Evolutionary conservation across 1,140 invertebrate species (phyloP).

Genomic region (Pseudomyrmex pallidus): DNA sequence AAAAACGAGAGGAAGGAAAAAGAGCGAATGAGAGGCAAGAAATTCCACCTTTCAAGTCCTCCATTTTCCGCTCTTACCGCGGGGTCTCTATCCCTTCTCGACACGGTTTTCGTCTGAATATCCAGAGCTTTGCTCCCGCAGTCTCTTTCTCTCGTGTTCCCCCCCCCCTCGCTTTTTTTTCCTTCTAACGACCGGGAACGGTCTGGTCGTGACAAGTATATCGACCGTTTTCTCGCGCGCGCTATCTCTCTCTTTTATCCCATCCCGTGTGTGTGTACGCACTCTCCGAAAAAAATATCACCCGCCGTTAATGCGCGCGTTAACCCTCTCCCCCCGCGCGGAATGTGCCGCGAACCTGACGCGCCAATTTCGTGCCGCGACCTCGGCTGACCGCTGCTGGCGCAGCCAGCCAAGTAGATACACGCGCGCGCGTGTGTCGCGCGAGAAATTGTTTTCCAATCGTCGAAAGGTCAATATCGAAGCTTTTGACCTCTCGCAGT

Average conservation of each 20-base stretch:
- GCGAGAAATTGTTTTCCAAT: background rate
- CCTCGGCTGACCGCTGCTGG: too few species aligned
- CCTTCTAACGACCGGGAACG: constrained; percentile 52
- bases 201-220: constrained; percentile 67
- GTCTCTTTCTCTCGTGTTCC: constrained; percentile 27
- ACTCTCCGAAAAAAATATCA: constrained; percentile 49
- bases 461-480: constrained; percentile 24
- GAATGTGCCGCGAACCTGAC: background rate
- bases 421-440: background rate
- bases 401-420: background rate
- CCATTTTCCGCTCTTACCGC: constrained; percentile 57
- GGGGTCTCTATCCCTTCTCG: constrained; percentile 42
- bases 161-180: constrained; percentile 23
- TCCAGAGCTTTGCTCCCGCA: constrained; percentile 43
- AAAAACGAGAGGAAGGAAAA: background rate
- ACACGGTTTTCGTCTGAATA: constrained; percentile 54
- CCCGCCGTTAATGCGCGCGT: constrained; percentile 51
- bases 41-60: constrained; percentile 51
- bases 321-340: background rate
- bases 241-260: constrained; percentile 14
- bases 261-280: background rate
- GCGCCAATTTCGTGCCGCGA: constrained; percentile 13
- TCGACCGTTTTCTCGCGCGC: constrained; percentile 56
- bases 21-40: constrained; percentile 34
- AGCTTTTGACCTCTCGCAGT: background rate